Percentiles rank a stretch among this genome's conserved stretches.
Evolutionary conservation across 2,113 vertebrate genomes (phyloP).

Genomic region (Triplophysa dalaica): DNA sequence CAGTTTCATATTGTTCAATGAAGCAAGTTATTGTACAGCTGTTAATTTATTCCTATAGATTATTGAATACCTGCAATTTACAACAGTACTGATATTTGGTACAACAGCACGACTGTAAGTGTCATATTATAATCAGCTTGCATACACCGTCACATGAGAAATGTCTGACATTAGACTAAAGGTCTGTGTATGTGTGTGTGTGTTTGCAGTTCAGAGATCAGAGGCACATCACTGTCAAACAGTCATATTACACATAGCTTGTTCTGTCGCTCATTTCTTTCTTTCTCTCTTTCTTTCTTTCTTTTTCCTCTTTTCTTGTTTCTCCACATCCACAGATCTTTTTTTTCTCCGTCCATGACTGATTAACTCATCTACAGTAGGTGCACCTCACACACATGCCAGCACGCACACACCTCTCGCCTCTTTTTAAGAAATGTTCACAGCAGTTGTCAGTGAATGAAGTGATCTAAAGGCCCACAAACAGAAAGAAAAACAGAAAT

Average conservation of each 20-base stretch:
- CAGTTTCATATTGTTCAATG: neutral
- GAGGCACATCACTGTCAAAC: slow-evolving; percentile 69
- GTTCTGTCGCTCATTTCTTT: slow-evolving; percentile 50
- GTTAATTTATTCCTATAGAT: slow-evolving; percentile 61
- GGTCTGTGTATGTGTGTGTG: neutral
- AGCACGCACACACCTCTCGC: neutral
- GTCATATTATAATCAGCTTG: no score
- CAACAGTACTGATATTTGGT: no score
- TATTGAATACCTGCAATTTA: no score
- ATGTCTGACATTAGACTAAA: slow-evolving; percentile 38
- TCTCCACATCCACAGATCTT: slow-evolving; percentile 4
- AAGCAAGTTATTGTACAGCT: neutral
- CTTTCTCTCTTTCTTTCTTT: slow-evolving; percentile 50
- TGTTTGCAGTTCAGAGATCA: slow-evolving; percentile 77
- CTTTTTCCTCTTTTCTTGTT: slow-evolving; percentile 11
- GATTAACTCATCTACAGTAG: neutral
- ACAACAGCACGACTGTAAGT: no score
- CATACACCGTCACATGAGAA: slow-evolving; percentile 38
- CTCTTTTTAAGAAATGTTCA: neutral
- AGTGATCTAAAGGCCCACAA: neutral
- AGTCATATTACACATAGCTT: slow-evolving; percentile 77
- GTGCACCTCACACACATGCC: slow-evolving; percentile 16
- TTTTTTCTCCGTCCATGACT: slow-evolving; percentile 44
- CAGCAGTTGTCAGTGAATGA: slow-evolving; percentile 2
- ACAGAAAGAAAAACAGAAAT: slow-evolving; percentile 3